Percentiles rank a stretch among this genome's conserved stretches.
Evolutionary conservation across 2,888 invertebrate genomes (phyloP).

Genomic region (Eutolmus rufibarbis): DNA sequence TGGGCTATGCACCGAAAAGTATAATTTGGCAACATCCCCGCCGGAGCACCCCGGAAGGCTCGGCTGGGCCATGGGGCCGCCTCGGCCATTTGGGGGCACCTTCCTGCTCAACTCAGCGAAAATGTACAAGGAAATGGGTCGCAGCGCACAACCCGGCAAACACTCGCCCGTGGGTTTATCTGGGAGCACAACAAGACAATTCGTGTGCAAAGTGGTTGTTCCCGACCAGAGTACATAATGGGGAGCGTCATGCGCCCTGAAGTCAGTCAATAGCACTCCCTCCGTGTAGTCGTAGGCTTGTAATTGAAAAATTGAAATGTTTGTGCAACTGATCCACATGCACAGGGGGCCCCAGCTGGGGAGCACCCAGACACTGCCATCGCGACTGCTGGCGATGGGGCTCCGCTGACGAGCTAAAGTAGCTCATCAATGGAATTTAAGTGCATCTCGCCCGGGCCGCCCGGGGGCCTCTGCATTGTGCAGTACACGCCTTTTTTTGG

Average conservation of each 20-base stretch:
- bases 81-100: slow-evolving; percentile 12
- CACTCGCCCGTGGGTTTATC: slow-evolving; percentile 30
- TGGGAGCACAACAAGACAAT: slow-evolving; percentile 34
- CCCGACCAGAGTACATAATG: slow-evolving; percentile 40
- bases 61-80: slow-evolving; percentile 24
- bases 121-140: slow-evolving; percentile 38
- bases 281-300: slow-evolving; percentile 51
- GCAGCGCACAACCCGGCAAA: slow-evolving; percentile 9
- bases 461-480: not conserved
- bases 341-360: slow-evolving; percentile 42
- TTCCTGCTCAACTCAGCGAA: slow-evolving; percentile 28
- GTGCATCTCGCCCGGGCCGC: not conserved
- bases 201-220: slow-evolving; percentile 29
- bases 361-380: not conserved
- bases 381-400: not conserved
- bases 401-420: not conserved
- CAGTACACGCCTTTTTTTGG: not conserved
- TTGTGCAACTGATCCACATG: slow-evolving; percentile 53
- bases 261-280: slow-evolving; percentile 52
- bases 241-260: slow-evolving; percentile 52
- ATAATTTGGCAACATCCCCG: slow-evolving; percentile 46
- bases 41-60: not conserved
- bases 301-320: slow-evolving; percentile 54
- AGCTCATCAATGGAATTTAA: slow-evolving; percentile 32
- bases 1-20: not conserved